Percentiles rank a stretch among this genome's conserved stretches.
Evolutionary conservation across 2,113 vertebrate species (phyloP).

Genomic region (Pycnonotus jocosus): DNA sequence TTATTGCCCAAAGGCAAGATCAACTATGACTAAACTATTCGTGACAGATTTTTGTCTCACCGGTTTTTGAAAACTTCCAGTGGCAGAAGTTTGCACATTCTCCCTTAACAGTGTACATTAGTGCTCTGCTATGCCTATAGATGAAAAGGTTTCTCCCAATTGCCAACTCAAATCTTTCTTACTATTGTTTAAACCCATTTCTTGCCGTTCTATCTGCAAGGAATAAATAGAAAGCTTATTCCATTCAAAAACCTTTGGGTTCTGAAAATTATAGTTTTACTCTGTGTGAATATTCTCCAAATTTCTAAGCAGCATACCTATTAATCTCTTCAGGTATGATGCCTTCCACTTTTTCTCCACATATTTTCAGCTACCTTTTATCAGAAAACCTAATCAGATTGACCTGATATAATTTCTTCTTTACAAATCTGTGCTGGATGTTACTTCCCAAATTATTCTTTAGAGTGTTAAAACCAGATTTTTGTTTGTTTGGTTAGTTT

Average conservation of each 20-base stretch:
- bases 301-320: not conserved
- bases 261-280: not conserved
- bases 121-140: not conserved
- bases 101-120: not conserved
- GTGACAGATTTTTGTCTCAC: constrained; percentile 16
- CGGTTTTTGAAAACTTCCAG: constrained; percentile 2
- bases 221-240: not conserved
- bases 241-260: not conserved
- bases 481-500: rapidly evolving
- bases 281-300: not conserved
- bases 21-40: not conserved
- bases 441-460: not conserved
- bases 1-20: not conserved
- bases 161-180: not conserved
- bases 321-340: not conserved
- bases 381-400: not conserved
- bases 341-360: not conserved
- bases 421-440: not conserved
- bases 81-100: not conserved
- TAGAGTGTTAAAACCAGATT: not conserved
- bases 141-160: not conserved
- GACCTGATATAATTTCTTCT: not conserved
- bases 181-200: not conserved
- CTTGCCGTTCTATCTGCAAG: not conserved
- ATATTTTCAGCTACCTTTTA: not conserved